phyloP scores from a whole-genome alignment of 2,113 vertebrate species.

The Chelonoidis abingdonii region DNA sequence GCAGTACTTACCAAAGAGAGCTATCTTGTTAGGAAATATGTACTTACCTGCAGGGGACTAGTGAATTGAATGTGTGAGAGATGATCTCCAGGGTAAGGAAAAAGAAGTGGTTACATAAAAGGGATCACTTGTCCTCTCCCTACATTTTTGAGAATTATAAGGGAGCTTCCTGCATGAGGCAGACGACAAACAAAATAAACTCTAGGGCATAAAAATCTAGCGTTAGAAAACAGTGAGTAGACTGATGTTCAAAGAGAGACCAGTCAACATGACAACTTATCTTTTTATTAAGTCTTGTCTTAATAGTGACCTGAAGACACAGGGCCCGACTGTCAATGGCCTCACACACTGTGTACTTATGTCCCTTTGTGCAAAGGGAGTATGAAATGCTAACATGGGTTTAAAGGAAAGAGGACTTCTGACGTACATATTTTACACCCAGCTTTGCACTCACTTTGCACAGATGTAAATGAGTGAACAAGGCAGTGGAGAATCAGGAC shows the following conservation, averaged over 20 bases:
- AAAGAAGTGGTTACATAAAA: not conserved
- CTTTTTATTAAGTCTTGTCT: not conserved
- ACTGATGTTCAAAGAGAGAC: not conserved
- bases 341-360: not conserved
- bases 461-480: accelerated
- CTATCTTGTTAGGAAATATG: constrained; percentile 27
- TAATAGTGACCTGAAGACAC: not conserved
- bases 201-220: not conserved
- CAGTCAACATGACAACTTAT: not conserved
- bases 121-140: not conserved
- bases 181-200: not conserved
- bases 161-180: not conserved
- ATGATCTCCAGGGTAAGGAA: constrained; percentile 12
- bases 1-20: not conserved
- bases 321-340: not conserved
- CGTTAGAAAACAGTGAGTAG: not conserved
- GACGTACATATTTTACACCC: not conserved
- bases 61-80: constrained; percentile 48
- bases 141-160: accelerated
- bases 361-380: not conserved
- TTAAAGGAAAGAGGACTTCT: not conserved
- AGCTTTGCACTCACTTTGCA: accelerated
- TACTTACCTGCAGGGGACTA: constrained; percentile 43
- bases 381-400: accelerated
- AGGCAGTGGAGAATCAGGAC: not conserved